A percentile compares a stretch with the other conserved stretches of the same genome.
phyloP scores from a whole-genome alignment of 64 coral and sea anemone species.

The Montipora sp. region DNA sequence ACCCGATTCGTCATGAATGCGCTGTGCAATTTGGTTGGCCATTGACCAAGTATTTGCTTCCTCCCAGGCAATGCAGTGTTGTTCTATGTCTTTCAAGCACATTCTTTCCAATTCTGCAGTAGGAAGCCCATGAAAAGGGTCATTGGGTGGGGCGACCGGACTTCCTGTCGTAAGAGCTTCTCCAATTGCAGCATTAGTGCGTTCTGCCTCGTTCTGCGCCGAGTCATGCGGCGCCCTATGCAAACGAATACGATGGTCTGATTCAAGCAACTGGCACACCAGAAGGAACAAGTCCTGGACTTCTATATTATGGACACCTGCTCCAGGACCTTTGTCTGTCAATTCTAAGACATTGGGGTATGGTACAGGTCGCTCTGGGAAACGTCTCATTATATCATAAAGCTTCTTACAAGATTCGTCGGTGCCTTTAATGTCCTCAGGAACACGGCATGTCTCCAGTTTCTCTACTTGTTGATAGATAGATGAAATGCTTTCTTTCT shows the following conservation, averaged over 20 bases:
- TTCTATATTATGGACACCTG: slow-evolving; percentile 16
- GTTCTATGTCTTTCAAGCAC: too few species aligned
- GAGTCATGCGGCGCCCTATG: slow-evolving; percentile 37
- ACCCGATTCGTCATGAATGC: too few species aligned
- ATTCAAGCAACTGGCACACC: slow-evolving; percentile 45
- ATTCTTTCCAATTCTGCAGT: too few species aligned
- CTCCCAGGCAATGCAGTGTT: too few species aligned
- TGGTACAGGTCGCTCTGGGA: background rate
- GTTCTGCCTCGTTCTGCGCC: slow-evolving; percentile 30
- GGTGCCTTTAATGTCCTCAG: slow-evolving; percentile 1
- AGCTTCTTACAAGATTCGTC: slow-evolving; percentile 1
- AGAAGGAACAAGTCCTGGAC: slow-evolving; percentile 43
- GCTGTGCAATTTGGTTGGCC: too few species aligned
- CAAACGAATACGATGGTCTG: slow-evolving; percentile 44
- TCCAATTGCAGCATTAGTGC: slow-evolving; percentile 52
- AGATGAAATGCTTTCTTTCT: slow-evolving; percentile 1
- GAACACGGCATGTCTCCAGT: background rate
- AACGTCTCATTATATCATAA: background rate
- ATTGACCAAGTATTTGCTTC: too few species aligned
- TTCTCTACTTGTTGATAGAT: slow-evolving; percentile 13
- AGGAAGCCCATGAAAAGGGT: too few species aligned
- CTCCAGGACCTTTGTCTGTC: slow-evolving; percentile 21
- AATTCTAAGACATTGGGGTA: slow-evolving; percentile 1
- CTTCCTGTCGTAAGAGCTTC: slow-evolving; percentile 29
- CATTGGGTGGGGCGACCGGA: too few species aligned